Evolutionary conservation across 2,797 vertebrate genomes (phyloP), one percentile per base, ranked within the genome.

Genomic region (Macroramphosus scolopax): DNA sequence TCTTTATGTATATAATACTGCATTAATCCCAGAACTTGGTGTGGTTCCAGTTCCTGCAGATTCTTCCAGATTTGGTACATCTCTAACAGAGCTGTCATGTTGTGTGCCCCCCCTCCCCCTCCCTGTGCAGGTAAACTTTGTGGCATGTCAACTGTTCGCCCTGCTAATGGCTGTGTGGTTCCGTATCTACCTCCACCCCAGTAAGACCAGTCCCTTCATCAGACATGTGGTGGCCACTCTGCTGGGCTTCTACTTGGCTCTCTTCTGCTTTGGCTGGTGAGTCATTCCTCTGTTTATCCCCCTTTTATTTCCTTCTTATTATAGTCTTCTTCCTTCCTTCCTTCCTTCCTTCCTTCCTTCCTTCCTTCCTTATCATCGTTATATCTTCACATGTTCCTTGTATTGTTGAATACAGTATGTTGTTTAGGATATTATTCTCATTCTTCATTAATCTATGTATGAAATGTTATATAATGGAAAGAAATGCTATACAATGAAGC

Each of bases 181-280:
- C 82, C 92, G 95, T 76, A 89, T 93, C 68, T 98, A 98, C 78
- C 94, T 98, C 75, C 95, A 94, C 74, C 92, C 95, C 76, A 96
- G 93, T 90, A 96, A 96, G 90, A 95, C 94, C 61, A 98, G 94
- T 84, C 93, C 95, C 24, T 96, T 94, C 80, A 88, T 98, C 86
- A 91, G 96, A 74, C 96, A 98, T 80, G 88, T 96, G 73, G 94
- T 98, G 70, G 96, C 95, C 61, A 98, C 94, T 9, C 91, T 98
- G 61, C 81, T 98, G 91, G 96, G 96, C 80, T 92, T 98, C 87
- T 98, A 98, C 85, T 89, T 98, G 89, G 95, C 95, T 74, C 91
- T 98, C 79, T 98, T 98, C 91, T 98, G 96, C 90, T 98, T 98
- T 68, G 96, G 96, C 88, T 98, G 96, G 96, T 98, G 89, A 96